phyloP scores from a whole-genome alignment of 2,888 invertebrate species.

The Octonoba sinensis region DNA sequence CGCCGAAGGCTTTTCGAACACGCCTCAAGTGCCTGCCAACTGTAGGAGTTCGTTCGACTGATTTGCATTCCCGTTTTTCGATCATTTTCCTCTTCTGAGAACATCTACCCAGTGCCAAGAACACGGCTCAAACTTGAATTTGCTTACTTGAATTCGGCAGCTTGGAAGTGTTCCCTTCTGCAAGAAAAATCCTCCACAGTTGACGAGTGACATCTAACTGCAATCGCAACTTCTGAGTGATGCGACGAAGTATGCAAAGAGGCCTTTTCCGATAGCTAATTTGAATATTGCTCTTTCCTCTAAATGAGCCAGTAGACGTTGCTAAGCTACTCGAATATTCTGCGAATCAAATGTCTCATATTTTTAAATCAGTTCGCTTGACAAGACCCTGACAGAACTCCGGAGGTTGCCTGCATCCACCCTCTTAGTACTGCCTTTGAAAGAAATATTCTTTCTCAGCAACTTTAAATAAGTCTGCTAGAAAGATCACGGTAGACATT shows the following conservation, averaged over 20 bases:
- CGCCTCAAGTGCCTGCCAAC: too few species aligned
- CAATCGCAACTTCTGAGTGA: neutral
- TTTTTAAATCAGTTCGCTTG: slow-evolving; percentile 3
- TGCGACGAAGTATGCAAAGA: neutral
- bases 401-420: too few species aligned
- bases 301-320: neutral
- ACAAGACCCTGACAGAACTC: neutral
- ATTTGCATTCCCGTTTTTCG: slow-evolving; percentile 5
- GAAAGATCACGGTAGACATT: too few species aligned
- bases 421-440: too few species aligned
- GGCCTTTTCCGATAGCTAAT: slow-evolving; percentile 13
- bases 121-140: neutral
- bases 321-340: slow-evolving; percentile 2
- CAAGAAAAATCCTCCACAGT: neutral
- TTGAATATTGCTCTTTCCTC: slow-evolving; percentile 9
- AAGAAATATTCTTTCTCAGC: too few species aligned
- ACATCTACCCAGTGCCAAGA: neutral
- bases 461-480: too few species aligned
- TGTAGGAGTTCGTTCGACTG: neutral
- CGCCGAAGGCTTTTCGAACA: too few species aligned
- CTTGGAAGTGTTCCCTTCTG: neutral
- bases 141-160: slow-evolving; percentile 1
- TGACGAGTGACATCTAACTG: neutral
- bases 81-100: neutral
- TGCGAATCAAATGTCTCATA: neutral